Evolutionary conservation across 1,140 invertebrate genomes (phyloP), one percentile per base, ranked within the genome.

Genomic region (Dendroctonus ponderosae): DNA sequence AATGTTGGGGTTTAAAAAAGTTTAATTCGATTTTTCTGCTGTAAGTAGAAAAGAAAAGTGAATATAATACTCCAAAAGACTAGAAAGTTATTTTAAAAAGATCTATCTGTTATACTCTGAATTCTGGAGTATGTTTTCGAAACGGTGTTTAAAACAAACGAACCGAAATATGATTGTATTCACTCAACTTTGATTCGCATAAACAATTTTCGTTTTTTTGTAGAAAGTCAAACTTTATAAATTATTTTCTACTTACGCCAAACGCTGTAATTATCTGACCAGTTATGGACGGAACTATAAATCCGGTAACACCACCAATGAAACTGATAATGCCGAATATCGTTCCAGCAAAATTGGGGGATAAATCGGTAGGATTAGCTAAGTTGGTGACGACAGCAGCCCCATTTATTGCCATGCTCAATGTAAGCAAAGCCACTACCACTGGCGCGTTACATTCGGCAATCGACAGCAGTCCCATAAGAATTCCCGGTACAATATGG

Each of bases 281-380:
- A 60, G 89, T 83, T 64, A 87, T 77, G 0, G 46, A 38, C 0
- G 89, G 88, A 26, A 88, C 88, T 52, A 90, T 86, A 67, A 90
- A 87, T 54, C 89, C 89, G 8, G 88, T 85, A 0, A 87, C 87
- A 49, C 87, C 87, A n/a, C 87, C 88, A 38, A 90, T 79, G n/a
- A 85, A 87, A 68, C 90, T 91, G 62, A 89, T 87, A 46, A 90
- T 85, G 12, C 89, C 88, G 62, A 89, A 90, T 7, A 90, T 75
- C 2, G 87, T 87, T 49, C 88, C 89, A 14, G 92, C 91, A 80
- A 85, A 91, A 78, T 91, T 92, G 3, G 88, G 88, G 0, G 91
- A 88, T 44, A 94, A 79, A 79, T 93, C 91, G 77, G 94, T 87
- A 62, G 92, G 89, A 75, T 94, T 94, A 70, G 89, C 86, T 74